phyloP scores from a whole-genome alignment of 1,140 invertebrate genomes.

The Kradibia gibbosae region DNA sequence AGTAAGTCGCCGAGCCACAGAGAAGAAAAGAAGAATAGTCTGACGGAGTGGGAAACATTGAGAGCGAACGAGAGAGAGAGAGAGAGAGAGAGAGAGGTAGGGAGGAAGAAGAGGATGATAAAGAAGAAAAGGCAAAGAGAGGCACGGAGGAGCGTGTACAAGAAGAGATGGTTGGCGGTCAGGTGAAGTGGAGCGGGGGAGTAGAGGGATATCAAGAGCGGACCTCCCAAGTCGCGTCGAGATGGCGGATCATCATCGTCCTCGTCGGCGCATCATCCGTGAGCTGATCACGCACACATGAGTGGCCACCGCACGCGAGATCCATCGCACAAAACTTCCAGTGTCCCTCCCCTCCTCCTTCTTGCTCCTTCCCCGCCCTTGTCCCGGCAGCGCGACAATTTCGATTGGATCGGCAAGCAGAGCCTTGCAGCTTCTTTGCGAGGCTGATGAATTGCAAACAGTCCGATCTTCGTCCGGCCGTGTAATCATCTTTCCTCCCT shows the following conservation, averaged over 20 bases:
- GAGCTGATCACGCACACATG: conserved; percentile 63
- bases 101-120: conserved; percentile 45
- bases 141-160: conserved; percentile 56
- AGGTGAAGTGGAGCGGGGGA: conserved; percentile 54
- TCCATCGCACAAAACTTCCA: conserved; percentile 51
- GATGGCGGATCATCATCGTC: conserved; percentile 73
- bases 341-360: neutral
- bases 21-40: conserved; percentile 45
- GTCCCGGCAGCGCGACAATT: conserved; percentile 21
- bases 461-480: neutral
- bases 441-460: conserved; percentile 48
- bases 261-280: conserved; percentile 59
- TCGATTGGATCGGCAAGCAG: conserved; percentile 8
- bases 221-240: conserved; percentile 73
- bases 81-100: conserved; percentile 39
- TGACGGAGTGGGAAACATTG: neutral
- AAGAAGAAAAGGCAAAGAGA: conserved; percentile 16
- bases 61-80: neutral
- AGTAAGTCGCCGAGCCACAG: conserved; percentile 40
- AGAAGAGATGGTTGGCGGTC: conserved; percentile 65
- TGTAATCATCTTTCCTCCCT: neutral
- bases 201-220: conserved; percentile 70
- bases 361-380: conserved; percentile 11
- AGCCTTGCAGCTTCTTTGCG: conserved; percentile 14
- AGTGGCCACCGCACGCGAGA: conserved; percentile 6